Evolutionary conservation across 2,888 invertebrate species (phyloP).

Genomic region (Disparrhopalites patrizii): DNA sequence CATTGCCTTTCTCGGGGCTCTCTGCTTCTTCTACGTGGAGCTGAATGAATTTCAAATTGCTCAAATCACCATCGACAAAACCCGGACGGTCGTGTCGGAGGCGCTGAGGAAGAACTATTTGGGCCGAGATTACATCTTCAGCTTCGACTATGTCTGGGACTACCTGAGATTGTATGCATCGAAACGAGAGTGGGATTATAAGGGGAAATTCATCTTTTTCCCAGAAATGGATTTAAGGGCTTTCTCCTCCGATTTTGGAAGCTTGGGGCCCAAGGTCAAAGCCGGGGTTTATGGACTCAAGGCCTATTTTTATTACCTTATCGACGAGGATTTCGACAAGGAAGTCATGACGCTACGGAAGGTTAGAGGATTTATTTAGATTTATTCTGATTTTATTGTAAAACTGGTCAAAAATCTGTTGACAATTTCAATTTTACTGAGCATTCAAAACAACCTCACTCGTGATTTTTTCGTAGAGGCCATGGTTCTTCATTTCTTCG

Average conservation of each 20-base stretch:
- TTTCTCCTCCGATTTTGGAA: neutral
- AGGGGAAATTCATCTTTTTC: neutral
- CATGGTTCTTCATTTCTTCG: too few relatives aligned
- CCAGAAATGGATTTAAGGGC: conserved; percentile 5
- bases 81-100: neutral
- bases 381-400: too few relatives aligned
- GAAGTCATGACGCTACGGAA: neutral
- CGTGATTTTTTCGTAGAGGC: too few relatives aligned
- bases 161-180: neutral
- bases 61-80: neutral
- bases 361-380: too few relatives aligned
- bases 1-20: conserved; percentile 12
- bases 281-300: conserved; percentile 1
- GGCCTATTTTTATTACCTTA: neutral
- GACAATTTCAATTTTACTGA: too few relatives aligned
- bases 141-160: neutral
- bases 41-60: neutral
- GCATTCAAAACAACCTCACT: too few relatives aligned
- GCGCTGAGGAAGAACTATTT: neutral
- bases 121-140: neutral
- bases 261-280: neutral
- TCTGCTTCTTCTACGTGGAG: conserved; percentile 13
- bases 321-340: neutral
- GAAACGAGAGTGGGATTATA: neutral
- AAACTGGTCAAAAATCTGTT: too few relatives aligned